Evolutionary conservation across 2,113 vertebrate genomes (phyloP).

Genomic region (Dasyornis broadbenti): DNA sequence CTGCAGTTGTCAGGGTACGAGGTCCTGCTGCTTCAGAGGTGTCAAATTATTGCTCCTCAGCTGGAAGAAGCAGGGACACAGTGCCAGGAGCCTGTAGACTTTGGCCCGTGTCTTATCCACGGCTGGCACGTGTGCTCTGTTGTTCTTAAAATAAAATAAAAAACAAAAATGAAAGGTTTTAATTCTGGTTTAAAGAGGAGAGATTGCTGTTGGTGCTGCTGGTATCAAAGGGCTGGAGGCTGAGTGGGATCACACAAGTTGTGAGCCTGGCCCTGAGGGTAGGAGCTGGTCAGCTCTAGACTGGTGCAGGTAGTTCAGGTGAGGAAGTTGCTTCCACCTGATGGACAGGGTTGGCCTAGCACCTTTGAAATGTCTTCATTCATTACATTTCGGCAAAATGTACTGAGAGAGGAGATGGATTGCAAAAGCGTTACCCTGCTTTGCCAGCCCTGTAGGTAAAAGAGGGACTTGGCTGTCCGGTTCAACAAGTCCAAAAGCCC

Average conservation of each 20-base stretch:
- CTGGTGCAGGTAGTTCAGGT: background rate
- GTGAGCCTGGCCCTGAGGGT: background rate
- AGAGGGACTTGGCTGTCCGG: background rate
- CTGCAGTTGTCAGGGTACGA: constrained; percentile 76
- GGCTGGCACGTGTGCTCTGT: constrained; percentile 64
- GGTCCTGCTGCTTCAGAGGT: constrained; percentile 79
- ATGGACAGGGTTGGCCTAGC: background rate
- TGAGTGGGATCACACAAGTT: background rate
- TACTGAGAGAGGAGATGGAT: background rate
- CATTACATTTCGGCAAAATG: background rate
- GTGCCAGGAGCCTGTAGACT: constrained; percentile 76
- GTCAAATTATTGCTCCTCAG: constrained; percentile 87
- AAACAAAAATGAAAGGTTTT: background rate
- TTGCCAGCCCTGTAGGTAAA: background rate
- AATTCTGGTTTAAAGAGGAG: constrained; percentile 40
- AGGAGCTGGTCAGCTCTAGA: background rate
- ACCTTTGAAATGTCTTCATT: background rate
- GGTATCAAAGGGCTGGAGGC: background rate
- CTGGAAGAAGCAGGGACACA: constrained; percentile 70
- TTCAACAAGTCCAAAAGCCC: no score
- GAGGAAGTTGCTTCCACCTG: background rate
- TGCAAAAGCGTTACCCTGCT: background rate
- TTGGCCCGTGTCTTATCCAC: constrained; percentile 78
- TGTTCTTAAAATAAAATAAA: constrained; percentile 27
- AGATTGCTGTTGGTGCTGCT: constrained; percentile 23